Evolutionary conservation across 1,140 invertebrate genomes (phyloP).

Genomic region (Brachionus manjavacas): DNA sequence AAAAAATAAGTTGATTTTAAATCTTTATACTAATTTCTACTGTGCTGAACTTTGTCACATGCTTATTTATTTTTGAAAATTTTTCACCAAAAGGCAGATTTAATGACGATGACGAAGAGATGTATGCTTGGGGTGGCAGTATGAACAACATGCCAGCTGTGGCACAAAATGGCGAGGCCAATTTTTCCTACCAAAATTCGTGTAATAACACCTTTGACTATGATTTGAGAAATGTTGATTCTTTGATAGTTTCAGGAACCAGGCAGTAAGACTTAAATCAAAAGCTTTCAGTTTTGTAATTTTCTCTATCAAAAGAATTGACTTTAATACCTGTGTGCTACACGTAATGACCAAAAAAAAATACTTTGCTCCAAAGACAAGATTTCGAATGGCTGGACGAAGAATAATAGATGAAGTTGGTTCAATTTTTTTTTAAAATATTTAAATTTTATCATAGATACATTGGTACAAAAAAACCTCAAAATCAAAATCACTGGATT

Average conservation of each 20-base stretch:
- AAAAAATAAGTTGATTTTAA: too few relatives aligned
- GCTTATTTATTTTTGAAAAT: not conserved
- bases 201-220: not conserved
- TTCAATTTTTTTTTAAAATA: not conserved
- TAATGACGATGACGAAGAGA: slow-evolving; percentile 11
- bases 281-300: not conserved
- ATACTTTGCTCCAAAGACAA: not conserved
- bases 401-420: slow-evolving; percentile 22
- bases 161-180: not conserved
- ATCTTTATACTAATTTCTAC: too few relatives aligned
- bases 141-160: not conserved
- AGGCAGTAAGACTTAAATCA: not conserved
- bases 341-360: slow-evolving; percentile 17
- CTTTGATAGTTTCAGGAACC: not conserved
- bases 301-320: not conserved
- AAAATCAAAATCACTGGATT: not conserved
- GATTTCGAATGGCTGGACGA: slow-evolving; percentile 37
- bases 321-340: slow-evolving; percentile 11
- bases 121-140: slow-evolving; percentile 19
- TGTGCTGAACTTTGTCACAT: too few relatives aligned
- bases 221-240: slow-evolving; percentile 4
- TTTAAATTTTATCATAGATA: not conserved
- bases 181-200: slow-evolving; percentile 39
- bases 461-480: not conserved
- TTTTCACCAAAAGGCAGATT: not conserved